Evolutionary conservation across 2,888 invertebrate genomes (phyloP).

Genomic region (Pseudolycoriella hygida): DNA sequence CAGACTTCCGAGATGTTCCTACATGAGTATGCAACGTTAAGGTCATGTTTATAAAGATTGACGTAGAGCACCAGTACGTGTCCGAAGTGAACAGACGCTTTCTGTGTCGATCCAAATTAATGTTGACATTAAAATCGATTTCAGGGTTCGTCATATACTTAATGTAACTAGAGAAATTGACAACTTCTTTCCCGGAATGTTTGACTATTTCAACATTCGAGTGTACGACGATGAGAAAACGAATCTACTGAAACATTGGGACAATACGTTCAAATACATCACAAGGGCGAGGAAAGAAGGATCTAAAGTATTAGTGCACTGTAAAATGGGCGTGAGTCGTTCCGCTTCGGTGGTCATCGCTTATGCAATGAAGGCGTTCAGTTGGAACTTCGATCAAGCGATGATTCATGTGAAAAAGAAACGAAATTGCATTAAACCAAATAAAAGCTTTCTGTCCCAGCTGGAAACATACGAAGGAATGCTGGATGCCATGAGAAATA

Average conservation of each 20-base stretch:
- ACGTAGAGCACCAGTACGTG: no score
- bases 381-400: constrained; percentile 82
- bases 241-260: constrained; percentile 92
- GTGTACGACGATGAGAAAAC: constrained; percentile 96
- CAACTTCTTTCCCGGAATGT: constrained; percentile 96
- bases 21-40: no score
- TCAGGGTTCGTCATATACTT: constrained; percentile 84
- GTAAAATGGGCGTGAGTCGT: constrained; percentile 97
- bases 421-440: constrained; percentile 89
- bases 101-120: no score
- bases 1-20: no score
- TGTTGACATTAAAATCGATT: background rate
- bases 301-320: constrained; percentile 92
- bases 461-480: constrained; percentile 93
- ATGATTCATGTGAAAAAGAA: constrained; percentile 78
- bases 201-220: constrained; percentile 88
- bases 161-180: constrained; percentile 98
- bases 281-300: constrained; percentile 76
- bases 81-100: no score
- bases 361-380: constrained; percentile 94
- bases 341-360: constrained; percentile 97
- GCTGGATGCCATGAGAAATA: constrained; percentile 89
- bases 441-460: constrained; percentile 84
- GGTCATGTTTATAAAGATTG: no score
- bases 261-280: constrained; percentile 93